Percentiles rank a stretch among this genome's conserved stretches.
These are phyloP conservation scores for Nowickia ferox DNA, from an alignment of 2,888 invertebrate genomes.

Conservation along the genomic window DNA sequence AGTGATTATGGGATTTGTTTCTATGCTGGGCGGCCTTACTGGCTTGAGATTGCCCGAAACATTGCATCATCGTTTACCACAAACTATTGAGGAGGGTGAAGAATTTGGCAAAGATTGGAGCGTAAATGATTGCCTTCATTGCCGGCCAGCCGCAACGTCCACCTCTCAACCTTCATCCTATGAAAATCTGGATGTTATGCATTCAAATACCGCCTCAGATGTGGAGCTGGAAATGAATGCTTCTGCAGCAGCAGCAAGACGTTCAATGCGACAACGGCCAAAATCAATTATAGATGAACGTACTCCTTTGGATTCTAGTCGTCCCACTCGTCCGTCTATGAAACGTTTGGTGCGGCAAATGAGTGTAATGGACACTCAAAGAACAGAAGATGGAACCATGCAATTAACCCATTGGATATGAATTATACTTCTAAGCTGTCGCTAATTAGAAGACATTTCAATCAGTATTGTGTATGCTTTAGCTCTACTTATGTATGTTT, in stretches of 20 bases:
- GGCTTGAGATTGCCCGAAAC: conserved; percentile 93
- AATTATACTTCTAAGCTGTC: conserved; percentile 8
- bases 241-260: conserved; percentile 78
- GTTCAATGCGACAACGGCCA: conserved; percentile 72
- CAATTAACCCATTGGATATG: conserved; percentile 95
- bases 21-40: conserved; percentile 91
- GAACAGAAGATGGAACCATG: conserved; percentile 90
- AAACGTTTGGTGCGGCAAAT: conserved; percentile 89
- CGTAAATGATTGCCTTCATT: conserved; percentile 89
- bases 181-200: conserved; percentile 88
- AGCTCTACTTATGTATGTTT: not conserved
- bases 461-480: conserved; percentile 58
- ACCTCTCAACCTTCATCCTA: conserved; percentile 86
- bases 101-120: conserved; percentile 93
- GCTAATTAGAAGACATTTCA: conserved; percentile 13
- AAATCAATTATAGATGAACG: conserved; percentile 81
- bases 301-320: conserved; percentile 82
- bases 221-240: conserved; percentile 78
- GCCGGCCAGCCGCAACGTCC: conserved; percentile 85
- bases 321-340: conserved; percentile 85
- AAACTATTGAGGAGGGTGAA: conserved; percentile 94
- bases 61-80: conserved; percentile 91
- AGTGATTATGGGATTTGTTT: conserved; percentile 92
- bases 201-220: conserved; percentile 79
- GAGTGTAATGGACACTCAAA: conserved; percentile 92